A percentile compares a stretch with the other conserved stretches of the same genome.
Conservation (phyloP, 2,797 vertebrate genomes). For the Alectoris magna region DNA sequence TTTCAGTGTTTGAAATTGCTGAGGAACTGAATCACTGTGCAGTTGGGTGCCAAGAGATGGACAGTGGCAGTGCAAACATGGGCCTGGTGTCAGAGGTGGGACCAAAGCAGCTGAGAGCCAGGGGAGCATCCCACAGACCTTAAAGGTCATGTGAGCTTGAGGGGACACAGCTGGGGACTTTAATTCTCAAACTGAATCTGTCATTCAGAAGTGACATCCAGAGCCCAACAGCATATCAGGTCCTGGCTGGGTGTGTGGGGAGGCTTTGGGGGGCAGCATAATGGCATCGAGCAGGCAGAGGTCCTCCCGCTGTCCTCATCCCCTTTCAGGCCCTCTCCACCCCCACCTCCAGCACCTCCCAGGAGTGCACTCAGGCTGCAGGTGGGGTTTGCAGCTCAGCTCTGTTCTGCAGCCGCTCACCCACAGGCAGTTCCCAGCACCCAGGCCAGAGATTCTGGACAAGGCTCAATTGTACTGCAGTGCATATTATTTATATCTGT, state of each 20-base stretch:
- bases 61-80: background rate
- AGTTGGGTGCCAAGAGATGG: background rate
- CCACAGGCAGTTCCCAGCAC: background rate
- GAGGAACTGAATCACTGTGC: background rate
- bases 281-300: background rate
- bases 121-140: background rate
- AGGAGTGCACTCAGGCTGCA: background rate
- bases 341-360: background rate
- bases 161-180: background rate
- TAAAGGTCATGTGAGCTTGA: background rate
- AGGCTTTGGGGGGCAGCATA: background rate
- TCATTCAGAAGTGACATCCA: background rate
- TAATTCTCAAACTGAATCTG: background rate
- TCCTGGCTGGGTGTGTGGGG: background rate
- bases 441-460: too few relatives aligned
- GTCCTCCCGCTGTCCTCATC: background rate
- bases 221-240: too few relatives aligned
- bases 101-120: background rate
- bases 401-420: background rate
- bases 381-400: background rate
- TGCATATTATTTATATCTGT: background rate
- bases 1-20: background rate
- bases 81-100: background rate
- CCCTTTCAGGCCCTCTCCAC: background rate
- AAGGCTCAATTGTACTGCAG: background rate